Evolutionary conservation across 2,797 vertebrate species (phyloP).

Genomic region (Melanogrammus aeglefinus): DNA sequence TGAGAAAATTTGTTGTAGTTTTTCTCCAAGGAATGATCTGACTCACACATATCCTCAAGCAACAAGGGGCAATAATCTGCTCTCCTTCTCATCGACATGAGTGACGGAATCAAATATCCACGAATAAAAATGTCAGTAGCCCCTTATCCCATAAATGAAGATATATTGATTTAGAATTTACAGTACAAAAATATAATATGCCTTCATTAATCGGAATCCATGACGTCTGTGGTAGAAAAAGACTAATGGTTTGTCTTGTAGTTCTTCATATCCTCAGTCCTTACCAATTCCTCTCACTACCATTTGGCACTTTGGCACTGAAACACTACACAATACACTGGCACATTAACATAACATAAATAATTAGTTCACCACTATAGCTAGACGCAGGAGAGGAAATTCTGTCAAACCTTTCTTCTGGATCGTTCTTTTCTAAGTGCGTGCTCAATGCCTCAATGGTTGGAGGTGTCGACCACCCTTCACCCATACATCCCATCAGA

Average conservation of each 20-base stretch:
- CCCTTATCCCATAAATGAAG: constrained; percentile 82
- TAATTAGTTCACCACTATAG: constrained; percentile 47
- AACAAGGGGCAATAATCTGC: constrained; percentile 50
- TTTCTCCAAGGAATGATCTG: constrained; percentile 49
- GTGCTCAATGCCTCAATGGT: constrained; percentile 40
- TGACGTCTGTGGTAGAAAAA: constrained; percentile 61
- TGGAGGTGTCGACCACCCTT: constrained; percentile 53
- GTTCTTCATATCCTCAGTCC: constrained; percentile 49
- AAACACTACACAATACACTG: constrained; percentile 49
- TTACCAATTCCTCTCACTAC: constrained; percentile 50
- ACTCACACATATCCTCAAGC: constrained; percentile 53
- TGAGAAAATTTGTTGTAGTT: constrained; percentile 21
- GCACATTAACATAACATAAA: constrained; percentile 54
- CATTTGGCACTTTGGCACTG: constrained; percentile 79
- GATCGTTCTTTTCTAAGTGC: constrained; percentile 15
- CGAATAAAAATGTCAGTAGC: constrained; percentile 78
- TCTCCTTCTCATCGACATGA: constrained; percentile 59
- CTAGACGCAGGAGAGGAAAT: constrained; percentile 41
- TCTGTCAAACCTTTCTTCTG: constrained; percentile 35
- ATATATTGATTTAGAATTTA: constrained; percentile 75
- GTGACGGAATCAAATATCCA: constrained; percentile 69
- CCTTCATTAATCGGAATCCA: constrained; percentile 65
- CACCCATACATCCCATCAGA: constrained; percentile 33
- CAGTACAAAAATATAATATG: constrained; percentile 83
- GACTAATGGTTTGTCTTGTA: constrained; percentile 54